These are phyloP conservation scores for Thrips palmi DNA, from an alignment of 1,140 invertebrate species.

Conservation along the genomic window DNA sequence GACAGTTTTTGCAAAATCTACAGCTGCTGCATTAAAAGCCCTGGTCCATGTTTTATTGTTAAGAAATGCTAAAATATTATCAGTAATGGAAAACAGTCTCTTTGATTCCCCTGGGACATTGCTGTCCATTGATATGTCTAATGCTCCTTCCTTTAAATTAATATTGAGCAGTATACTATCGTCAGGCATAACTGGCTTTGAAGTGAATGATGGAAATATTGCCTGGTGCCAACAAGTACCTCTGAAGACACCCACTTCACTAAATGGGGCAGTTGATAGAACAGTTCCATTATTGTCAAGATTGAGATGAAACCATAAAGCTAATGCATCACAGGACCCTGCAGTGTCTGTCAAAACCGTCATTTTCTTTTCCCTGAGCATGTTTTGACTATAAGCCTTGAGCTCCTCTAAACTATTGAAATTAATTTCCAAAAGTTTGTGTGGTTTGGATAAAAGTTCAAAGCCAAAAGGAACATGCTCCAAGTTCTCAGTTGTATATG, in stretches of 20 bases:
- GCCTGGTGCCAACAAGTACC: constrained; percentile 57
- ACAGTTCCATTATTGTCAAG: constrained; percentile 42
- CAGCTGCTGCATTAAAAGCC: constrained; percentile 16
- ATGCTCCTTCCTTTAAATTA: constrained; percentile 16
- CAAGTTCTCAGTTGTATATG: constrained; percentile 51
- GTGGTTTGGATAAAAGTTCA: constrained; percentile 36
- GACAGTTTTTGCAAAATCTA: constrained; percentile 14
- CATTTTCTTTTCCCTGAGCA: constrained; percentile 1
- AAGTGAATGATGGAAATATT: constrained; percentile 32
- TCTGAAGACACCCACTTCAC: constrained; percentile 18
- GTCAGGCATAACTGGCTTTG: too few relatives aligned
- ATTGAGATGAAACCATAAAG: constrained; percentile 53
- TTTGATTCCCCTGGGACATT: background rate
- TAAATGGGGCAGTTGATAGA: constrained; percentile 24
- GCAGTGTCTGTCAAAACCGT: constrained; percentile 1
- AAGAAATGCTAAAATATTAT: constrained; percentile 17
- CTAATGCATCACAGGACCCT: constrained; percentile 40
- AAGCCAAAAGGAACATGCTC: constrained; percentile 28
- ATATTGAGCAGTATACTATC: constrained; percentile 16
- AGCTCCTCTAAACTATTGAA: constrained; percentile 37
- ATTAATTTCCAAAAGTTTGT: constrained; percentile 35
- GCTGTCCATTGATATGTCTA: background rate
- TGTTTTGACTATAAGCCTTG: constrained; percentile 18
- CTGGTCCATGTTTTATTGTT: constrained; percentile 30
- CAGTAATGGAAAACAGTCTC: background rate